phyloP scores from a whole-genome alignment of 2,888 invertebrate genomes.

The Onchidella celtica region DNA sequence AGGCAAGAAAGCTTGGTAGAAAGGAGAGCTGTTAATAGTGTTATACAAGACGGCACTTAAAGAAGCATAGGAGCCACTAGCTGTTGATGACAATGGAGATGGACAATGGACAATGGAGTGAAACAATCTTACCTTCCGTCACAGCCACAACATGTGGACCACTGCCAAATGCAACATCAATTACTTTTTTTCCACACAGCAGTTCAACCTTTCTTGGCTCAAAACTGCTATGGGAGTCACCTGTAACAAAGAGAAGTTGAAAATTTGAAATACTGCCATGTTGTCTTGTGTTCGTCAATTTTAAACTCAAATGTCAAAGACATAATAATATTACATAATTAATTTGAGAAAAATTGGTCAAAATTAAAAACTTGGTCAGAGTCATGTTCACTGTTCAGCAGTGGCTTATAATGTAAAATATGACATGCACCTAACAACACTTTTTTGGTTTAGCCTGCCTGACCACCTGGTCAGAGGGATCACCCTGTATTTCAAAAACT shows the following conservation, averaged over 20 bases:
- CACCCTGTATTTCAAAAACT: no score
- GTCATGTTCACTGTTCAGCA: no score
- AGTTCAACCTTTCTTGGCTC: conserved; percentile 82
- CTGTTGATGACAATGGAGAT: not conserved
- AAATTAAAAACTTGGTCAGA: no score
- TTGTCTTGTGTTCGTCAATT: no score
- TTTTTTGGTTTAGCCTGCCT: no score
- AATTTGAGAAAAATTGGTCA: no score
- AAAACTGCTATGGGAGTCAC: conserved; percentile 82
- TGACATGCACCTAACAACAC: no score
- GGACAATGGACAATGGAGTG: not conserved
- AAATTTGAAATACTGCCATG: not conserved
- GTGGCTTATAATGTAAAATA: no score
- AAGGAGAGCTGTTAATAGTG: not conserved
- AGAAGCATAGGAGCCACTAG: not conserved
- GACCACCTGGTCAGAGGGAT: no score
- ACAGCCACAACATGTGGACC: conserved; percentile 84
- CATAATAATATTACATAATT: no score
- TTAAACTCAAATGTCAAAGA: no score
- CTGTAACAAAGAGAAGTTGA: conserved; percentile 69
- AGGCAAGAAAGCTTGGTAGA: no score
- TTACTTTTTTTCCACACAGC: conserved; percentile 82
- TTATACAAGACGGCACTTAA: not conserved
- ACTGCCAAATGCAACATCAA: conserved; percentile 83
- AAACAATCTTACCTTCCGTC: conserved; percentile 77